Base-by-base conservation (phyloP, 2,113 vertebrate species). In the Ranitomeya imitator region DNA sequence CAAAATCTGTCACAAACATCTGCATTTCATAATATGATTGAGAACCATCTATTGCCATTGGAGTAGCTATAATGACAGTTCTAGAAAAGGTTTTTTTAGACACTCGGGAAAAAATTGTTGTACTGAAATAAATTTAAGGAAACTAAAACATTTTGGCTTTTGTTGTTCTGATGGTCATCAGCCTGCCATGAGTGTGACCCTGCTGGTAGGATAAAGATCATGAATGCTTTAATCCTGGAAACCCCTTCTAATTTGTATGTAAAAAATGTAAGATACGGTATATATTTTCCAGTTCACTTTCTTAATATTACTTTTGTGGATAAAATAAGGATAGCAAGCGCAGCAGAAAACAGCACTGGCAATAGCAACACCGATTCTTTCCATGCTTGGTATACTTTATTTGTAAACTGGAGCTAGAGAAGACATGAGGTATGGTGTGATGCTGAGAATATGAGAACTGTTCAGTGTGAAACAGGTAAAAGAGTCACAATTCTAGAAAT, bases 401-500 rank as follows among this genome's bases (percentile, higher is more conserved):
- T 81, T 69, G 14, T 18, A 84, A 71, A 69, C 11, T 31, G 8
- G 67, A 55, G 54, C 65, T 69, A 84, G 19, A 15, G 11, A 31
- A 69, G 51, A 84, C 45, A 71, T 67, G 61, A 83, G 19, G 63
- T 55, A 26, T 71, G 21, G 45, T 23, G 63, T 13, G 67, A 19
- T 65, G 80, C 7, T 23, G 13, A 69, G 67, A 83, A 52, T 15
- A 9, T 14, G 31, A 63, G 21, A 54, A 16, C 15, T 37, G 81
- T 83, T 65, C 37, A n/a, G n/a, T 71, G 82, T 69, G 21, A 11
- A 21, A 82, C 15, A 84, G n/a, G 51, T 51, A 54, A 84, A 69
- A 51, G 18, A 51, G 51, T 55, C n/a, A 71, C 14, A 54, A 74
- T 31, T 59, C 26, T 79, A 86, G 76, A 94, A 86, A 6, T 92